Evolutionary conservation across 2,113 vertebrate genomes (phyloP).

Genomic region (Dunckerocampus dactyliophorus): DNA sequence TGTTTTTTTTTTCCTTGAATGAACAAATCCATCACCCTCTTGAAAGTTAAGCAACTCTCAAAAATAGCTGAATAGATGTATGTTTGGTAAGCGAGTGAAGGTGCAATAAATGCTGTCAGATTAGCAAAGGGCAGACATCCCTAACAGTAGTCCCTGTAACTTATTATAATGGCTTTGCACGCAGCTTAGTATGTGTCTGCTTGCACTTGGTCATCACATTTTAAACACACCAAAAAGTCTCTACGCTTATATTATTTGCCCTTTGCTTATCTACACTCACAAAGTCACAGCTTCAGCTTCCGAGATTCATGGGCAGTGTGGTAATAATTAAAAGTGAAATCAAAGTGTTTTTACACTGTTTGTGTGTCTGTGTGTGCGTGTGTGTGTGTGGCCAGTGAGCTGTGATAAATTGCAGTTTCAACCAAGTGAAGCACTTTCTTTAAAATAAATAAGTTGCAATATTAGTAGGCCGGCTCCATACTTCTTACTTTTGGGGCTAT

Average conservation of each 20-base stretch:
- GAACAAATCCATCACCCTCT: constrained; percentile 36
- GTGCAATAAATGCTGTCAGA: constrained; percentile 19
- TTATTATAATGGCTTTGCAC: constrained; percentile 25
- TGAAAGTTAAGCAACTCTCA: constrained; percentile 27
- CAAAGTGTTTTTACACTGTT: constrained; percentile 17
- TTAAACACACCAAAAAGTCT: constrained; percentile 5
- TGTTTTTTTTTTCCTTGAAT: constrained; percentile 19
- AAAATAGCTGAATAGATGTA: constrained; percentile 16
- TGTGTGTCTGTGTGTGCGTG: constrained; percentile 12
- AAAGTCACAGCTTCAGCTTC: constrained; percentile 19
- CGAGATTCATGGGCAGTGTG: constrained; percentile 17
- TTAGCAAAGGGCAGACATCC: background rate
- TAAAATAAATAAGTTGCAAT: background rate
- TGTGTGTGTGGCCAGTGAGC: constrained; percentile 26
- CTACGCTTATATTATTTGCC: constrained; percentile 20
- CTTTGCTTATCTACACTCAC: constrained; percentile 39
- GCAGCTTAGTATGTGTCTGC: constrained; percentile 18
- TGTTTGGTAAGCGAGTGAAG: background rate
- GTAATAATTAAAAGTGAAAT: constrained; percentile 43
- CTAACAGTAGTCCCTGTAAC: constrained; percentile 14
- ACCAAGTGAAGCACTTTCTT: background rate
- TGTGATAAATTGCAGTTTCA: constrained; percentile 19
- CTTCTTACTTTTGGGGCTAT: background rate
- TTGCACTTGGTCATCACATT: constrained; percentile 31
- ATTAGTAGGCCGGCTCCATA: background rate